These are phyloP conservation scores for Solenopsis invicta DNA, from an alignment of 1,140 invertebrate species.

Conservation along the genomic window DNA sequence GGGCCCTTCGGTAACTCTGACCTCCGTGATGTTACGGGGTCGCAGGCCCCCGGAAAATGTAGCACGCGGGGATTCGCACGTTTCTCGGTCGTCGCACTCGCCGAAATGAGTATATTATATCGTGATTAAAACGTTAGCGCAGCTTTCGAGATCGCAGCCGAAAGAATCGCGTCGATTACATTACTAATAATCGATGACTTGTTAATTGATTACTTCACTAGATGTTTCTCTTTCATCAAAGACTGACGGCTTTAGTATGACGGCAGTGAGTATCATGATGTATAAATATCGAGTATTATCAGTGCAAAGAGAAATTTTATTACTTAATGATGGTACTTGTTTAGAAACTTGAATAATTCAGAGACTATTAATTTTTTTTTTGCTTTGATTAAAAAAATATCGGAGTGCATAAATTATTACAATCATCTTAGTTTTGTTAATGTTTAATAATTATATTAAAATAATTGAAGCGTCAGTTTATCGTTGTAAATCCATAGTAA, in stretches of 20 bases:
- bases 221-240: not conserved
- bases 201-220: not conserved
- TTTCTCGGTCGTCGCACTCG: slow-evolving; percentile 16
- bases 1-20: slow-evolving; percentile 72
- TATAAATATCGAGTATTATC: not conserved
- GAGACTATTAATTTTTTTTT: not conserved
- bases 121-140: not conserved
- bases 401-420: not conserved
- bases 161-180: slow-evolving; percentile 26
- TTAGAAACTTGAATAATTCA: not conserved
- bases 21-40: slow-evolving; percentile 66
- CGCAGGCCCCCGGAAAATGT: slow-evolving; percentile 49
- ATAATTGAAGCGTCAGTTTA: not conserved
- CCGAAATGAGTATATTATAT: slow-evolving; percentile 5
- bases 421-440: not conserved
- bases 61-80: slow-evolving; percentile 19
- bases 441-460: not conserved
- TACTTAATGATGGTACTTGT: not conserved
- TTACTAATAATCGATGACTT: not conserved
- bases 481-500: not conserved
- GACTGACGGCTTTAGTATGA: not conserved
- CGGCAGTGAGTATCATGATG: slow-evolving; percentile 10
- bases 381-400: not conserved
- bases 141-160: slow-evolving; percentile 27
- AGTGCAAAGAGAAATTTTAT: not conserved